Evolutionary conservation across 2,797 vertebrate genomes (phyloP).

Genomic region (Manis pentadactyla): DNA sequence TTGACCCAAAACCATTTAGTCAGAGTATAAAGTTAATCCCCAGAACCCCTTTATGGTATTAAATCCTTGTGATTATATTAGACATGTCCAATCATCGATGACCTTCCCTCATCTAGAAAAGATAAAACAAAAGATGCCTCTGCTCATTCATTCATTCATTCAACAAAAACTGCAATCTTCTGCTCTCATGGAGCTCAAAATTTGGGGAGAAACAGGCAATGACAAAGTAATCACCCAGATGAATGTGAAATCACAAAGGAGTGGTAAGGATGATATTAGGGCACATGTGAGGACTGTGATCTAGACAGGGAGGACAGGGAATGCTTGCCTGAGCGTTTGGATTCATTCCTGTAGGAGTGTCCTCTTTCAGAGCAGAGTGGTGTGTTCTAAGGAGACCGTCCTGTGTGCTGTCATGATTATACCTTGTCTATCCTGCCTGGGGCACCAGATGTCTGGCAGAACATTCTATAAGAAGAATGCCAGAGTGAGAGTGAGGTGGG

Average conservation of each 20-base stretch:
- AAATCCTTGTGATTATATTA: conserved; percentile 54
- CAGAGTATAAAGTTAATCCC: conserved; percentile 51
- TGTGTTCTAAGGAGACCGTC: background rate
- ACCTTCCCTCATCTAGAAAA: conserved; percentile 60
- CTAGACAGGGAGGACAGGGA: background rate
- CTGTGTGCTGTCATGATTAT: background rate
- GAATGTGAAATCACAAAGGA: background rate
- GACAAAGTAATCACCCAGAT: background rate
- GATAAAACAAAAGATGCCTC: background rate
- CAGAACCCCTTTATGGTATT: conserved; percentile 50
- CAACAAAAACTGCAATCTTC: background rate
- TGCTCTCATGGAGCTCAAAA: background rate
- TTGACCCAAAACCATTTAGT: conserved; percentile 59
- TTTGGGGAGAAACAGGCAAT: background rate
- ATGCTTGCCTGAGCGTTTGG: background rate
- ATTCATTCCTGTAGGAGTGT: background rate
- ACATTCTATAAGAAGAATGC: background rate
- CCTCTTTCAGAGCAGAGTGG: background rate
- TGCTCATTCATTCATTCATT: conserved; percentile 18
- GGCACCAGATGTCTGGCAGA: background rate
- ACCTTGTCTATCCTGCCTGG: background rate
- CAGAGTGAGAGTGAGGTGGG: background rate
- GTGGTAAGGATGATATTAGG: background rate
- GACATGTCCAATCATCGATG: conserved; percentile 52
- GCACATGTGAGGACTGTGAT: background rate